Evolutionary conservation across 2,797 vertebrate species (phyloP).

Genomic region (Arctocebus calabarensis): DNA sequence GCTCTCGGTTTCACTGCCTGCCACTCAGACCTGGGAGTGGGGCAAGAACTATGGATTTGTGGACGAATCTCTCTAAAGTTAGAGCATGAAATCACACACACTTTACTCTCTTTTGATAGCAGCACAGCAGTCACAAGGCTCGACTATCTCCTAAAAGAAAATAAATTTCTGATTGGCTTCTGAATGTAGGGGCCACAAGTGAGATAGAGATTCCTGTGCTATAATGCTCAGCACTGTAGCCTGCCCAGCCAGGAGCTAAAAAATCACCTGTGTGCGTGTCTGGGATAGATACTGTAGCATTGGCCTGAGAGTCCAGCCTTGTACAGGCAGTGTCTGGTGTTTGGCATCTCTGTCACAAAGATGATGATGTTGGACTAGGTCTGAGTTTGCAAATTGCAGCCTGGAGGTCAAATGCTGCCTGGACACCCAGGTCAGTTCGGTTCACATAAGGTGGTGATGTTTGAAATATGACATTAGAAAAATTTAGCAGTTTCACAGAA

Average conservation of each 20-base stretch:
- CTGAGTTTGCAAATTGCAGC: neutral
- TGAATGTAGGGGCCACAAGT: neutral
- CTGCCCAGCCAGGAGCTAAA: neutral
- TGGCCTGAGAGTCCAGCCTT: neutral
- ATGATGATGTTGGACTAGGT: neutral
- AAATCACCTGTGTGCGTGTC: neutral
- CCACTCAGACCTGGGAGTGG: conserved; percentile 16
- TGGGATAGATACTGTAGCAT: neutral
- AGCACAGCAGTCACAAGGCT: neutral
- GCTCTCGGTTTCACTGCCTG: neutral
- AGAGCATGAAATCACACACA: neutral
- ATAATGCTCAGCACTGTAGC: neutral
- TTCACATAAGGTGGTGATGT: neutral
- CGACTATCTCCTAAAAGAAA: neutral
- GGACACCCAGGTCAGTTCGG: neutral
- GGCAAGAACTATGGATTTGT: neutral
- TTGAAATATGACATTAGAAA: conserved; percentile 51
- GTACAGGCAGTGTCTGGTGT: neutral
- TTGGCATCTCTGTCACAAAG: neutral
- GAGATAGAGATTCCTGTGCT: neutral
- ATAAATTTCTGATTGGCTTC: conserved; percentile 42
- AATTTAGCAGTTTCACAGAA: neutral
- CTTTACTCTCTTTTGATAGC: conserved; percentile 28
- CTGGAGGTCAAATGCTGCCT: neutral
- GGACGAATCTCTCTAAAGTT: conserved; percentile 38